These are phyloP conservation scores for Echinarachnius parma DNA, from an alignment of 53 echinoderm and acorn worm species.

Conservation along the genomic window DNA sequence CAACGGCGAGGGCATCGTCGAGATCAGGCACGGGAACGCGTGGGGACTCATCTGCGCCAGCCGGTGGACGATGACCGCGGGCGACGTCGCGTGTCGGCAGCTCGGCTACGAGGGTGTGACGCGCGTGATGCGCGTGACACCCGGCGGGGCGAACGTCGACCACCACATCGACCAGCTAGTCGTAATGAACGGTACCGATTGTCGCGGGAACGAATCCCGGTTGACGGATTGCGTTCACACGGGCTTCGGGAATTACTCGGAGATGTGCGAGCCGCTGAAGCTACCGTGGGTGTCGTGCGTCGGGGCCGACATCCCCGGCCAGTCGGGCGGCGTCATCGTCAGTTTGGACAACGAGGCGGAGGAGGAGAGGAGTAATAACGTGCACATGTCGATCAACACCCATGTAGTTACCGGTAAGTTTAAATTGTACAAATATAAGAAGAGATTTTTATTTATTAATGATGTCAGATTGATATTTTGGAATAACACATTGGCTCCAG, in stretches of 20 bases:
- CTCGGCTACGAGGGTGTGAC: conserved; percentile 61
- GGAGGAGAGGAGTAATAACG: conserved; percentile 1
- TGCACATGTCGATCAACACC: conserved; percentile 16
- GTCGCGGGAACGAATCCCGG: conserved; percentile 13
- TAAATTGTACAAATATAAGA: no score
- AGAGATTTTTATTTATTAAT: no score
- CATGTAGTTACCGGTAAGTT: no score
- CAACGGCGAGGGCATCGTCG: conserved; percentile 33
- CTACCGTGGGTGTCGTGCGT: conserved; percentile 44
- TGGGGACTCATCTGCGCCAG: conserved; percentile 78
- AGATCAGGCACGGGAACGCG: conserved; percentile 6
- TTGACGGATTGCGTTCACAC: conserved; percentile 27
- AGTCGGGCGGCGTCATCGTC: not conserved
- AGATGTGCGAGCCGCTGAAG: conserved; percentile 22
- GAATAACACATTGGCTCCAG: no score
- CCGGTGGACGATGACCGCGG: conserved; percentile 56
- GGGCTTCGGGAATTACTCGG: conserved; percentile 38
- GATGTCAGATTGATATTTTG: no score
- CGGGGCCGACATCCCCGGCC: conserved; percentile 24
- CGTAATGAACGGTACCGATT: conserved; percentile 30
- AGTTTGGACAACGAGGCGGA: no score
- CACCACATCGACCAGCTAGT: conserved; percentile 2
- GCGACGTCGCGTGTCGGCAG: conserved; percentile 63
- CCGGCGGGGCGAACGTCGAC: conserved; percentile 32
- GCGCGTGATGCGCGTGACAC: conserved; percentile 31